Evolutionary conservation across 23 tunicate genomes (phyloP), one percentile per base, ranked within the genome.

Genomic region (Aplidium turbinatum): DNA sequence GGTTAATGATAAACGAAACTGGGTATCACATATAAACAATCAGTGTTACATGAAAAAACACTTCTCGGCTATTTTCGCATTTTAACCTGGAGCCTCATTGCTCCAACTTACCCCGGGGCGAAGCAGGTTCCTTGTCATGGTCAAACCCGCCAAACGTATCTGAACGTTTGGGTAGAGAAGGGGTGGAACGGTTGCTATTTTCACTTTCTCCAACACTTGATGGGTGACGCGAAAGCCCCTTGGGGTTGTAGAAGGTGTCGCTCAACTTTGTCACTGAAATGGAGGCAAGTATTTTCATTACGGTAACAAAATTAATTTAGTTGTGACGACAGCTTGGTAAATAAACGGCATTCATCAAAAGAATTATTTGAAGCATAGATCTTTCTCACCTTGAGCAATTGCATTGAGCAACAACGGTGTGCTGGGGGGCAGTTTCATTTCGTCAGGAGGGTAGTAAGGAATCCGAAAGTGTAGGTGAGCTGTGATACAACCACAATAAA

Each of bases 131-230:
- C 34, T 88, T 88, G 23, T 87, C 96, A 46, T 88, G 81, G 69
- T 88, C 96, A 50, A 88, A 88, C 4, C 96, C 96, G 0, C 96
- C 87, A 52, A 88, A 88, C 18, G 96, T 88, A 57, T 88, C 96
- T 0, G 96, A 88, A 0, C 96, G 74, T 66, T 88, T 88, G 28
- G 96, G 96, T 29, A 81, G 57, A 3, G 55, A 5, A 5, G 77
- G 22, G 0, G 76, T 63, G 51, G 73, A 27, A 22, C 73, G 48
- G 42, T 74, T 7, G 28, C 85, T 81, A 34, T 72, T 66, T 34
- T 80, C 94, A 29, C 63, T 80, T 38, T 85, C 93, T 7, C 93
- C 93, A 20, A 57, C 87, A 35, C 79, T 68, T 19, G 85, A 88
- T 1, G 83, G 79, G 75, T 75, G 76, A 31, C 83, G 79, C 57